Base-by-base conservation (phyloP, 2,113 vertebrate genomes). In the Talpa occidentalis region DNA sequence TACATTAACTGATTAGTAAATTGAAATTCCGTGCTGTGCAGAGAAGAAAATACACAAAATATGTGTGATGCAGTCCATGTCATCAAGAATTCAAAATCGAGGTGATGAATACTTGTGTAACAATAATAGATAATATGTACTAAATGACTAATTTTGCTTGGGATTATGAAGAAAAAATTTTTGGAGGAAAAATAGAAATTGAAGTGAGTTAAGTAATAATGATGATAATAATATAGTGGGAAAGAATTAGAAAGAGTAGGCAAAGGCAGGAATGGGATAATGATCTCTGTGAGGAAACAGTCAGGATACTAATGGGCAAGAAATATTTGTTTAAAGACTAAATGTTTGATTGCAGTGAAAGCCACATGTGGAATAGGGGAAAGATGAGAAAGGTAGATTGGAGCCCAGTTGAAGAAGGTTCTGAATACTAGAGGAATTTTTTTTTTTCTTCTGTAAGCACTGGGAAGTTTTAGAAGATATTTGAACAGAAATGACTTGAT, bases 401-500 rank as follows among this genome's bases (percentile, higher is more conserved):
- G 40, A 47, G 22, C 37, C 26, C 52, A 24, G 6, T 15, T 52
- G 11, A 5, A 52, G 44, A 60, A 74, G 47, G 60, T 44, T 32
- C 80, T 80, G 15, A 42, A 73, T 28, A 9, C 59, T 64, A 14
- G 74, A 54, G 59, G 40, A 86, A 62, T 80, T 49, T 8, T 54
- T n/a, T 60, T 17, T 3, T 62, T 69, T 86, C 40, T 86, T 12
- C 69, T 81, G 4, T 82, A 59, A 78, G 24, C 2, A 76, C 0
- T 52, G 47, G n/a, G 22, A 93, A 82, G 44, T 69, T 82, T 86
- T 59, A 77, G 70, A 70, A 86, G 74, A 82, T 74, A 92, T 92
- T 77, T 35, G 24, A 90, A 67, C 30, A 64, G 42, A 54, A 77
- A 72, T 90, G 32, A 52, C 60, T 85, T 92, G 69, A 74, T 95